phyloP scores from a whole-genome alignment of 2,113 vertebrate species.

The Lophotis ruficrista region DNA sequence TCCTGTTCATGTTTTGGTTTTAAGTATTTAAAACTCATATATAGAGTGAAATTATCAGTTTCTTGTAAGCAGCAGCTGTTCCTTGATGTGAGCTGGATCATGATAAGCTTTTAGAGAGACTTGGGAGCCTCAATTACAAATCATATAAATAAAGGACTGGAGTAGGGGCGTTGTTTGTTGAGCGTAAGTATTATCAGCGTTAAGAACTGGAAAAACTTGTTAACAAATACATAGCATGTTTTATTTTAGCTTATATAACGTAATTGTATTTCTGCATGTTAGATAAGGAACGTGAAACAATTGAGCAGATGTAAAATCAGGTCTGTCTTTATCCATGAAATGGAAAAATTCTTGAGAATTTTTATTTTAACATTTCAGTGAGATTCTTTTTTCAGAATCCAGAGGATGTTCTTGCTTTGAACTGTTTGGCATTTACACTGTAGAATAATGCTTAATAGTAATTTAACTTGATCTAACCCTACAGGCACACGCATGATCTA shows the following conservation, averaged over 20 bases:
- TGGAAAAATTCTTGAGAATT: neutral
- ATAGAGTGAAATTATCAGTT: neutral
- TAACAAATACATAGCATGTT: neutral
- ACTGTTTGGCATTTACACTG: neutral
- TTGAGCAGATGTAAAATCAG: neutral
- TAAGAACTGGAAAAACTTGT: neutral
- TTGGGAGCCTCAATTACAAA: neutral
- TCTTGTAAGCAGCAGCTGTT: neutral
- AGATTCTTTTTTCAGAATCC: neutral
- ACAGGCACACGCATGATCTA: slow-evolving; percentile 93
- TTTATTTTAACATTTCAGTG: neutral
- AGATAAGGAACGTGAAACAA: neutral
- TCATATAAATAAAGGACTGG: neutral
- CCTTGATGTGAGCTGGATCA: neutral
- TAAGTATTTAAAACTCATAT: neutral
- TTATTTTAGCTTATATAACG: neutral
- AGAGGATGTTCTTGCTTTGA: neutral
- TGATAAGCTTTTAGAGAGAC: neutral
- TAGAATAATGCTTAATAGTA: neutral
- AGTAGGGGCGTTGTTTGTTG: neutral
- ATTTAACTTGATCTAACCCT: neutral
- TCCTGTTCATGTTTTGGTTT: neutral
- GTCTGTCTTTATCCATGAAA: neutral
- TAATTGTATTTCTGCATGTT: neutral
- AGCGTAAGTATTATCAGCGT: neutral